Conservation (phyloP, 2,888 invertebrate genomes). For the Smittia sp. region DNA sequence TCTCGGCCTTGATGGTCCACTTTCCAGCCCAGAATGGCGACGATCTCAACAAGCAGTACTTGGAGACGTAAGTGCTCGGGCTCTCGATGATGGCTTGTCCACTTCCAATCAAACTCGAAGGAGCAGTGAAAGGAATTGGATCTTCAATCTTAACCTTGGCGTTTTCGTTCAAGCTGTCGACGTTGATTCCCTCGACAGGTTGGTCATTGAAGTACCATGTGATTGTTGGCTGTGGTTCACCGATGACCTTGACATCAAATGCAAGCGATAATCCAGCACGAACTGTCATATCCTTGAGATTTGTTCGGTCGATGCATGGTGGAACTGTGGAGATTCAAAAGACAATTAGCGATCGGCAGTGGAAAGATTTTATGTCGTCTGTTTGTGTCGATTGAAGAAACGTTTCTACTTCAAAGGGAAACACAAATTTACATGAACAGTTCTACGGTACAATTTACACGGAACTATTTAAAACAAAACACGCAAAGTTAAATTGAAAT, state of each 20-base stretch:
- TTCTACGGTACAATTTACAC: background rate
- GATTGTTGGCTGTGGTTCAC: conserved; percentile 90
- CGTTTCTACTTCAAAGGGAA: background rate
- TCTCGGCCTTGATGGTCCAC: conserved; percentile 85
- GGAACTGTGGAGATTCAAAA: conserved; percentile 63
- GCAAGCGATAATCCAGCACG: conserved; percentile 86
- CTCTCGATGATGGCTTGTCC: conserved; percentile 30
- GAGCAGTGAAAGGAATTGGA: conserved; percentile 30
- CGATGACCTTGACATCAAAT: conserved; percentile 83
- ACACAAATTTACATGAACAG: conserved; percentile 16
- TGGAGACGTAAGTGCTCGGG: conserved; percentile 34
- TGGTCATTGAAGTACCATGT: conserved; percentile 82
- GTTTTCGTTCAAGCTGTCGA: conserved; percentile 46
- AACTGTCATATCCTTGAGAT: conserved; percentile 76
- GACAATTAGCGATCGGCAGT: background rate
- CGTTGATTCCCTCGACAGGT: conserved; percentile 61
- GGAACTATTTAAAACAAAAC: background rate
- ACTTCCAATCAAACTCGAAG: conserved; percentile 34
- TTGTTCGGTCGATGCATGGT: conserved; percentile 89
- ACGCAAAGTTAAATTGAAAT: conserved; percentile 4
- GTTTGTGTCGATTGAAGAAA: conserved; percentile 38
- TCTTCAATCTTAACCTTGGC: conserved; percentile 26
- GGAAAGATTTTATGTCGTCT: background rate
- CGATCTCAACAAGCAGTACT: conserved; percentile 29
- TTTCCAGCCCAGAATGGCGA: conserved; percentile 65